Conservation (phyloP, 1,140 invertebrate species). For the Euschistus heros region DNA sequence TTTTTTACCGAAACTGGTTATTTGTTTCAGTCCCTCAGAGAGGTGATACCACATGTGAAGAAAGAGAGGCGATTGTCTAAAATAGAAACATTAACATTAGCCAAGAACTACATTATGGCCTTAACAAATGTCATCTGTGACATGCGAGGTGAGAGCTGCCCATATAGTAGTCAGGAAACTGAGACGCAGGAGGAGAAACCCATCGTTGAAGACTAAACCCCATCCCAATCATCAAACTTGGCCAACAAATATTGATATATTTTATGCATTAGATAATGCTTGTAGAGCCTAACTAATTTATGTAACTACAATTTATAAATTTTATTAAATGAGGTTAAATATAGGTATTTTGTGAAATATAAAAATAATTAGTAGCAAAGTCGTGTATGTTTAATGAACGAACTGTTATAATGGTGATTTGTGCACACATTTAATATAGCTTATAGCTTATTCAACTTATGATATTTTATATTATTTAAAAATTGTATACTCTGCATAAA, state of each 20-base stretch:
- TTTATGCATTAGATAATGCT: background rate
- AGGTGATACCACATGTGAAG: constrained; percentile 79
- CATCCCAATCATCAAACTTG: too few relatives aligned
- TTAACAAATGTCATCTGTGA: constrained; percentile 78
- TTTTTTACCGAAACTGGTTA: background rate
- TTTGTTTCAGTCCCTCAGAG: constrained; percentile 53
- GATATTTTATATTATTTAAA: too few relatives aligned
- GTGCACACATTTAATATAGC: too few relatives aligned
- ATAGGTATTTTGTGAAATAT: background rate
- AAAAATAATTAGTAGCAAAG: background rate
- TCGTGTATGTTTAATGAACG: background rate
- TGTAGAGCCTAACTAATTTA: background rate
- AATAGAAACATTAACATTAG: constrained; percentile 76
- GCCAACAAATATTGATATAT: too few relatives aligned
- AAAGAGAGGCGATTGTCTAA: constrained; percentile 75
- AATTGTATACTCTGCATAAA: too few relatives aligned
- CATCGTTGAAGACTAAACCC: background rate
- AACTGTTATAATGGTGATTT: too few relatives aligned
- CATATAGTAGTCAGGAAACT: constrained; percentile 36
- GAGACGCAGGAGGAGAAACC: constrained; percentile 1
- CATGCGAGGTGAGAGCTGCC: constrained; percentile 56
- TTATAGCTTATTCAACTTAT: too few relatives aligned
- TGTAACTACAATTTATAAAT: background rate
- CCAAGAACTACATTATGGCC: constrained; percentile 84
- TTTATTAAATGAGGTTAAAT: constrained; percentile 1